phyloP scores from a whole-genome alignment of 2,113 vertebrate genomes.

The Papio anubis region DNA sequence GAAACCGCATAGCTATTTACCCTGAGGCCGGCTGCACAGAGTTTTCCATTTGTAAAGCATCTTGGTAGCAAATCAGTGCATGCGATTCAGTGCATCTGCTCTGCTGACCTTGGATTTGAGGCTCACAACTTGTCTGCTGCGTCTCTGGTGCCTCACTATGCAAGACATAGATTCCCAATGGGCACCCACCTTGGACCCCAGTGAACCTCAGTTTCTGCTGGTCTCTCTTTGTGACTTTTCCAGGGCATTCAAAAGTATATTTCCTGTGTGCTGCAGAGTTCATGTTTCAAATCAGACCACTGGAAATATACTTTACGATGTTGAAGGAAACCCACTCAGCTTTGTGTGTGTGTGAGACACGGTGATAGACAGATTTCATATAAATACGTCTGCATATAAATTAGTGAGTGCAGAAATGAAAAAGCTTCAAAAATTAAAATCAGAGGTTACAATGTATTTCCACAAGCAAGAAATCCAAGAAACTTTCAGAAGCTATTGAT shows the following conservation, averaged over 20 bases:
- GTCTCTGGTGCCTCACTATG: not conserved
- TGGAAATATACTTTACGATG: not conserved
- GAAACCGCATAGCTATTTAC: not conserved
- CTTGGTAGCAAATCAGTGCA: accelerated
- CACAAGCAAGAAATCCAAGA: not conserved
- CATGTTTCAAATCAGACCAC: not conserved
- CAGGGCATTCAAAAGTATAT: not conserved
- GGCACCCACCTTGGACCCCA: accelerated
- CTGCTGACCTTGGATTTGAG: not conserved
- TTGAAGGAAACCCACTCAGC: not conserved
- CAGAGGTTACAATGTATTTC: slow-evolving; percentile 17
- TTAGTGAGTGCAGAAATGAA: not conserved
- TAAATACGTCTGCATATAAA: not conserved
- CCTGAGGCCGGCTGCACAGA: not conserved
- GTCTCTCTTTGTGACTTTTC: not conserved
- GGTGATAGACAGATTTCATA: not conserved
- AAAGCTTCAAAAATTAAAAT: not conserved
- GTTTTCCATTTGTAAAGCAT: not conserved
- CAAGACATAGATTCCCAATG: accelerated
- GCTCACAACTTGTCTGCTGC: not conserved
- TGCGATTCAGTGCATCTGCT: not conserved
- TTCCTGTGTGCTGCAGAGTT: not conserved
- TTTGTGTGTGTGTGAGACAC: not conserved
- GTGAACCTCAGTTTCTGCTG: not conserved
- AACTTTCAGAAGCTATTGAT: not conserved